These are phyloP conservation scores for Cyclargus thomasi DNA, from an alignment of 1,140 invertebrate species.

Conservation along the genomic window DNA sequence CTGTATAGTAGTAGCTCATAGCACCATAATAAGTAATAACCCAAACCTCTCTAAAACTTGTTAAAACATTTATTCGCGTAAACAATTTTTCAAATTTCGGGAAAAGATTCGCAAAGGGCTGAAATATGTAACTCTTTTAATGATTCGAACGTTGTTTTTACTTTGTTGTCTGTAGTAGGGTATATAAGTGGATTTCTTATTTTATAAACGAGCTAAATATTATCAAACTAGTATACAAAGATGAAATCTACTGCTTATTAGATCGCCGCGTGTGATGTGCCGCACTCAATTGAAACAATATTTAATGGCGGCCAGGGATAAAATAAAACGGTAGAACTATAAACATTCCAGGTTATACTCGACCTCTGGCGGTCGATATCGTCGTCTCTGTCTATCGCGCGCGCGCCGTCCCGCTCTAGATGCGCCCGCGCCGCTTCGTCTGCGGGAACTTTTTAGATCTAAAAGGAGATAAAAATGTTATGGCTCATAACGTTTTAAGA, in stretches of 20 bases:
- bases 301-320: slow-evolving; percentile 64
- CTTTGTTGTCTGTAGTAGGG: not conserved
- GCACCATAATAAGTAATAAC: no score
- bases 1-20: no score
- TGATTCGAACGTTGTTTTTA: not conserved
- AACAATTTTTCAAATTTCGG: no score
- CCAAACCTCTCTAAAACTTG: no score
- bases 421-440: slow-evolving; percentile 61
- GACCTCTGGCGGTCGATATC: slow-evolving; percentile 60
- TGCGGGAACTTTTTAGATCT: slow-evolving; percentile 59
- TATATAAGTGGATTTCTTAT: not conserved
- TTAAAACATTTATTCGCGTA: no score
- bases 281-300: slow-evolving; percentile 73
- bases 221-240: not conserved
- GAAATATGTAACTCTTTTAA: no score
- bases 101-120: no score
- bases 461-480: slow-evolving; percentile 65
- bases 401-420: slow-evolving; percentile 41
- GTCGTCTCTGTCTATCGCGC: slow-evolving; percentile 38
- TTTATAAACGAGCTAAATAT: not conserved
- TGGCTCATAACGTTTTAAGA: slow-evolving; percentile 71
- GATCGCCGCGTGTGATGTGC: slow-evolving; percentile 51
- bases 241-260: slow-evolving; percentile 57
- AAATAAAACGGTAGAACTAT: slow-evolving; percentile 74
- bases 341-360: slow-evolving; percentile 74